These are phyloP conservation scores for Chaetorhynchus papuensis DNA, from an alignment of 2,113 vertebrate genomes.

Conservation along the genomic window DNA sequence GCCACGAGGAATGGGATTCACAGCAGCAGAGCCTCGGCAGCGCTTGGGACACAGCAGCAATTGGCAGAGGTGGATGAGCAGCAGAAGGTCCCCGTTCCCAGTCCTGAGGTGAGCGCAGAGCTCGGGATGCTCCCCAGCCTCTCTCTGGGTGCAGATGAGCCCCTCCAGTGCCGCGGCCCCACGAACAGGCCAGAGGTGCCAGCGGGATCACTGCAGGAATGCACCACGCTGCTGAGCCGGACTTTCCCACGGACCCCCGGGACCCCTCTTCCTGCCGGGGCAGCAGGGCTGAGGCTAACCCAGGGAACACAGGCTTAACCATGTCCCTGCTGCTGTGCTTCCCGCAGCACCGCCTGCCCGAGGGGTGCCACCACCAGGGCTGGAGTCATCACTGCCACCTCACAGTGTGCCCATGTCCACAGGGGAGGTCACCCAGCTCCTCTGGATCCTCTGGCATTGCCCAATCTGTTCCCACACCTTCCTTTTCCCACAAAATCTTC, in stretches of 20 bases:
- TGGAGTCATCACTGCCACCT: accelerated
- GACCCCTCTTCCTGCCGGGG: conserved; percentile 56
- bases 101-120: accelerated
- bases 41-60: accelerated
- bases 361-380: background rate
- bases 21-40: background rate
- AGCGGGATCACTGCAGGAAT: conserved; percentile 37
- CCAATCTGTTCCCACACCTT: background rate
- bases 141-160: accelerated
- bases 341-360: background rate
- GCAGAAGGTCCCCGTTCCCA: accelerated
- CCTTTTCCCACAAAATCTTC: background rate
- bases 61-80: background rate
- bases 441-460: background rate
- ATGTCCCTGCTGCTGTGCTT: background rate
- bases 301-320: background rate
- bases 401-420: accelerated
- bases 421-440: background rate
- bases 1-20: background rate
- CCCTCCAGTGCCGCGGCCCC: accelerated
- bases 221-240: background rate
- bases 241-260: conserved; percentile 58
- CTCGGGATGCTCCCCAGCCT: accelerated
- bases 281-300: background rate
- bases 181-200: background rate